These are phyloP conservation scores for Numenius phaeopus DNA, from an alignment of 2,797 vertebrate genomes.

Conservation along the genomic window DNA sequence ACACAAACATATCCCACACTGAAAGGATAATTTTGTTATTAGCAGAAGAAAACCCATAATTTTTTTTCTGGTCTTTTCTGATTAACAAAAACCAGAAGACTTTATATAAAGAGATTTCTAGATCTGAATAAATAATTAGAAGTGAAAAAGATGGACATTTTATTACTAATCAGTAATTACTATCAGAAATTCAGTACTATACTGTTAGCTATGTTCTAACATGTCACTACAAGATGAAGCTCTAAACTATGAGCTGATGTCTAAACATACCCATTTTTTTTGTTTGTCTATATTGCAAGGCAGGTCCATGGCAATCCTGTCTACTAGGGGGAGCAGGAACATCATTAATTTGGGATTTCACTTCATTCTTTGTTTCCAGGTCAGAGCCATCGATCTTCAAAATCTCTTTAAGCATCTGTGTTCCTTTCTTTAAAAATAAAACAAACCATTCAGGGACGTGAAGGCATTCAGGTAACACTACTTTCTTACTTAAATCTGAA, in stretches of 20 bases:
- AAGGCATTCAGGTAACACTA: neutral
- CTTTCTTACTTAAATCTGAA: neutral
- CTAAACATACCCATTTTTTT: conserved; percentile 89
- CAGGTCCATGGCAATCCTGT: conserved; percentile 71
- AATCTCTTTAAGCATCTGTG: conserved; percentile 96
- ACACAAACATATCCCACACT: neutral
- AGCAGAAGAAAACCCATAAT: neutral
- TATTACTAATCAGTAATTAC: neutral
- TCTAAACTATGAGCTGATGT: neutral
- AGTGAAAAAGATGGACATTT: neutral
- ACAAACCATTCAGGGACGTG: neutral
- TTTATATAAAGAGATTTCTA: neutral
- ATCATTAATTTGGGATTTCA: conserved; percentile 67
- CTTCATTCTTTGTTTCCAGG: conserved; percentile 75
- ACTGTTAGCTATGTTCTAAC: neutral
- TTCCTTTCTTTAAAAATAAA: conserved; percentile 89
- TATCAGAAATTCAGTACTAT: neutral
- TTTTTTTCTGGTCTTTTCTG: neutral
- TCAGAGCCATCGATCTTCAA: conserved; percentile 92
- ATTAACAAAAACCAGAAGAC: neutral
- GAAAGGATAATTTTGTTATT: neutral
- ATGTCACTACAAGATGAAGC: neutral
- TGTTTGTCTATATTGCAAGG: conserved; percentile 83
- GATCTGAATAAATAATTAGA: neutral
- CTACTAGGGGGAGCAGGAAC: conserved; percentile 55